These are phyloP conservation scores for Cryptoleucopteryx plumbea DNA, from an alignment of 2,113 vertebrate species.

Conservation along the genomic window DNA sequence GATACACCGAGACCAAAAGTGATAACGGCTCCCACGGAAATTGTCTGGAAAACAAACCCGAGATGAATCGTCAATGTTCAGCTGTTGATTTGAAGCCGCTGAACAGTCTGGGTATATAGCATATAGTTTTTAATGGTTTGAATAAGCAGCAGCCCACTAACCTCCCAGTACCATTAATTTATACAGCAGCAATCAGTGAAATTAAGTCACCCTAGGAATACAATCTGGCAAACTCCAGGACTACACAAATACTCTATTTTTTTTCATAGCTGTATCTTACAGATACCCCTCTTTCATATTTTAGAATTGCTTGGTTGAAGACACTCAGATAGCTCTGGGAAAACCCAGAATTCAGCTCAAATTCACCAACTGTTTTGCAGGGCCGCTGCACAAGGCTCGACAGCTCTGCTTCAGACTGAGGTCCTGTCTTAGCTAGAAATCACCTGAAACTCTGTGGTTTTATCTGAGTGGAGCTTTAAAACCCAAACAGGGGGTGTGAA, in stretches of 20 bases:
- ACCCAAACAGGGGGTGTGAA: slow-evolving; percentile 23
- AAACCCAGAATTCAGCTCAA: neutral
- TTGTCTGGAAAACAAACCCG: neutral
- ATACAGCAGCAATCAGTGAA: neutral
- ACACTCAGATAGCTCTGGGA: neutral
- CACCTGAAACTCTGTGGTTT: slow-evolving; percentile 35
- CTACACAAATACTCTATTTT: no score
- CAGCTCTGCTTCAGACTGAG: neutral
- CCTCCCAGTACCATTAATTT: neutral
- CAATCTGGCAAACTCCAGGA: neutral
- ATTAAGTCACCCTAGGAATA: neutral
- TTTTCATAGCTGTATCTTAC: neutral
- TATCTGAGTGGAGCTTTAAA: neutral
- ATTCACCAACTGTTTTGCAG: neutral
- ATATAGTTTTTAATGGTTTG: neutral
- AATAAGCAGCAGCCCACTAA: neutral
- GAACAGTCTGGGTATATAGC: neutral
- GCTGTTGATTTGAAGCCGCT: neutral
- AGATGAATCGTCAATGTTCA: fast-evolving
- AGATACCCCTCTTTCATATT: neutral
- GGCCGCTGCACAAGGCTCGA: neutral
- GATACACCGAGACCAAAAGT: neutral
- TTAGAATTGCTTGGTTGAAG: neutral
- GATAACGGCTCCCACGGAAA: neutral
- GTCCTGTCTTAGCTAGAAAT: neutral